These are phyloP conservation scores for Orthonevra nobilis DNA, from an alignment of 2,888 invertebrate genomes.

Conservation along the genomic window DNA sequence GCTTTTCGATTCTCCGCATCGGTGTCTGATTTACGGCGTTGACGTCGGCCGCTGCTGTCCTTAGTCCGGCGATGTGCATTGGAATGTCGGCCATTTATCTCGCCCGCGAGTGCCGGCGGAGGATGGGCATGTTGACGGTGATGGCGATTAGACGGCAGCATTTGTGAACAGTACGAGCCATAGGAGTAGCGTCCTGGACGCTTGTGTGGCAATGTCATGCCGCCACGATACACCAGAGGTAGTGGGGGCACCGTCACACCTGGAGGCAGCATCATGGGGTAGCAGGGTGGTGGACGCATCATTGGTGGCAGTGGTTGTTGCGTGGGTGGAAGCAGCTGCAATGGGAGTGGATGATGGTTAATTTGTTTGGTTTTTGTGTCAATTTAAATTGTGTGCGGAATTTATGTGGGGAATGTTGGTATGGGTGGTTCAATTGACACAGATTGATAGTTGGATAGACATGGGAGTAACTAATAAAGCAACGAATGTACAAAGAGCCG, in stretches of 20 bases:
- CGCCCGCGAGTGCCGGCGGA: slow-evolving; percentile 74
- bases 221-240: slow-evolving; percentile 73
- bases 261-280: slow-evolving; percentile 62
- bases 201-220: slow-evolving; percentile 76
- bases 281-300: slow-evolving; percentile 59
- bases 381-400: slow-evolving; percentile 54
- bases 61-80: slow-evolving; percentile 73
- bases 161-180: slow-evolving; percentile 75
- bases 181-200: slow-evolving; percentile 74
- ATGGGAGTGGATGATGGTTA: slow-evolving; percentile 54
- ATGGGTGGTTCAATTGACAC: slow-evolving; percentile 3
- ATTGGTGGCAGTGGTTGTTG: slow-evolving; percentile 71
- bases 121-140: slow-evolving; percentile 36
- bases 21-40: slow-evolving; percentile 78
- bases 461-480: slow-evolving; percentile 21
- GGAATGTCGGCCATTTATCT: slow-evolving; percentile 73
- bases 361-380: slow-evolving; percentile 67
- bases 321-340: slow-evolving; percentile 72
- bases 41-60: slow-evolving; percentile 75
- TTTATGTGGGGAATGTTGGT: slow-evolving; percentile 27
- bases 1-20: slow-evolving; percentile 76
- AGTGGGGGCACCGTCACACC: slow-evolving; percentile 72
- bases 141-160: slow-evolving; percentile 35
- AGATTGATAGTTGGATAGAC: slow-evolving; percentile 35
- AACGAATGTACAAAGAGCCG: slow-evolving; percentile 6